These are phyloP conservation scores for Danaus chrysippus DNA, from an alignment of 2,888 invertebrate species.

Conservation along the genomic window DNA sequence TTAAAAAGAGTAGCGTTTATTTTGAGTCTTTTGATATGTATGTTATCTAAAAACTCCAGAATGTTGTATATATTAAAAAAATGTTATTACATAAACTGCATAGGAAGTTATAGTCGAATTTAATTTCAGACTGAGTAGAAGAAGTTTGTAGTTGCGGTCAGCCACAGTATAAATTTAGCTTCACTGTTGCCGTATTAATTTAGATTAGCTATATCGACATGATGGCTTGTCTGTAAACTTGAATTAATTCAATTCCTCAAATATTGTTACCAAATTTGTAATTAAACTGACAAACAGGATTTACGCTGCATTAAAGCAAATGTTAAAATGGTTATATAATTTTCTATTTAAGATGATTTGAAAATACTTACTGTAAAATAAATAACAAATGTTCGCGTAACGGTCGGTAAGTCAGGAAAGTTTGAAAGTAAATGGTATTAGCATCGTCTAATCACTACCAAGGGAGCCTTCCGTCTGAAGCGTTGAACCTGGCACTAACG, in stretches of 20 bases:
- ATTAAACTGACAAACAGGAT: too few relatives aligned
- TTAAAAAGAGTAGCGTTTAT: too few relatives aligned
- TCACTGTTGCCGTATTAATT: constrained; percentile 40
- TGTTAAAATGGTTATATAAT: constrained; percentile 40
- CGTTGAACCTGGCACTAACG: constrained; percentile 21
- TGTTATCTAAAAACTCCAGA: too few relatives aligned
- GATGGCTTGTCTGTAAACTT: neutral
- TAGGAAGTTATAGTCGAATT: constrained; percentile 25
- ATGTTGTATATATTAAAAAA: too few relatives aligned
- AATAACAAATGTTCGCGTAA: constrained; percentile 67
- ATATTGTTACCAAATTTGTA: too few relatives aligned
- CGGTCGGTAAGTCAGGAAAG: constrained; percentile 72
- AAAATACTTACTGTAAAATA: constrained; percentile 60
- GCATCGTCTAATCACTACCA: constrained; percentile 76
- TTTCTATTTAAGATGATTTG: constrained; percentile 56
- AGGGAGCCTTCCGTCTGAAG: constrained; percentile 58
- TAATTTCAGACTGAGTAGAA: constrained; percentile 66
- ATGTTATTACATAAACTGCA: neutral
- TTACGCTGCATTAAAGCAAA: neutral
- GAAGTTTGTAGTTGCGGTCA: constrained; percentile 60
- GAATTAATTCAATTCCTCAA: neutral
- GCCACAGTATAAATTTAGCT: constrained; percentile 56
- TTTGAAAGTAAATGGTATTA: constrained; percentile 77
- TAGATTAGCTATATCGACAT: constrained; percentile 14
- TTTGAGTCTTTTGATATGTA: too few relatives aligned